These are phyloP conservation scores for Rhinoraja longicauda DNA, from an alignment of 2,797 vertebrate species.

Conservation along the genomic window DNA sequence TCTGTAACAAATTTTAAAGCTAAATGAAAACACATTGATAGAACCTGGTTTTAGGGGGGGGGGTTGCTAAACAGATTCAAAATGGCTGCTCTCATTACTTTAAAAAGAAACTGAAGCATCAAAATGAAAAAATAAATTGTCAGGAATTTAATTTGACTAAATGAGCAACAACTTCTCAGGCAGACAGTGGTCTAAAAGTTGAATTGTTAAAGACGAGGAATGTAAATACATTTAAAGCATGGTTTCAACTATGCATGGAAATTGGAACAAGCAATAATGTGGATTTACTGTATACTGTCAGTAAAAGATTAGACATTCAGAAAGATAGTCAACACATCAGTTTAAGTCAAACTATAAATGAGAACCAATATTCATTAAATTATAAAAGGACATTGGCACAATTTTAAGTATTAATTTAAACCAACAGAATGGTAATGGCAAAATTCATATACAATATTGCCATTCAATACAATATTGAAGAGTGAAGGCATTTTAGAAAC, in stretches of 20 bases:
- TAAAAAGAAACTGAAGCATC: not conserved
- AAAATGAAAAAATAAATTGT: too few species aligned
- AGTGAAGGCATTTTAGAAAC: not conserved
- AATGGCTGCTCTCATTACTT: not conserved
- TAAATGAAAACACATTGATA: not conserved
- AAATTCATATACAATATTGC: not conserved
- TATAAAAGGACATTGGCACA: not conserved
- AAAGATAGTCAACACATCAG: not conserved
- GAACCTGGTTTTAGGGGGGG: not conserved
- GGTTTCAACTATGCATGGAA: not conserved
- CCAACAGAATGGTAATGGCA: not conserved
- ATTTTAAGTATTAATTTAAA: not conserved
- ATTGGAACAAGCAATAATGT: not conserved
- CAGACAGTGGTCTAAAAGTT: not conserved
- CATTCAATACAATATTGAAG: not conserved
- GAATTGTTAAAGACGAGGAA: not conserved
- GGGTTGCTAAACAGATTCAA: not conserved
- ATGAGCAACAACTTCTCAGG: not conserved
- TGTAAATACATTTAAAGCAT: not conserved
- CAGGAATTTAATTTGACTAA: not conserved
- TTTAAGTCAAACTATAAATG: not conserved
- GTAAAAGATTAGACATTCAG: not conserved
- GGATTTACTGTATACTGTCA: not conserved
- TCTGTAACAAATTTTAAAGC: slow-evolving; percentile 52
- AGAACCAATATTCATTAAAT: not conserved